Evolutionary conservation across 2,888 invertebrate species (phyloP).

Genomic region (Andricus curvator): DNA sequence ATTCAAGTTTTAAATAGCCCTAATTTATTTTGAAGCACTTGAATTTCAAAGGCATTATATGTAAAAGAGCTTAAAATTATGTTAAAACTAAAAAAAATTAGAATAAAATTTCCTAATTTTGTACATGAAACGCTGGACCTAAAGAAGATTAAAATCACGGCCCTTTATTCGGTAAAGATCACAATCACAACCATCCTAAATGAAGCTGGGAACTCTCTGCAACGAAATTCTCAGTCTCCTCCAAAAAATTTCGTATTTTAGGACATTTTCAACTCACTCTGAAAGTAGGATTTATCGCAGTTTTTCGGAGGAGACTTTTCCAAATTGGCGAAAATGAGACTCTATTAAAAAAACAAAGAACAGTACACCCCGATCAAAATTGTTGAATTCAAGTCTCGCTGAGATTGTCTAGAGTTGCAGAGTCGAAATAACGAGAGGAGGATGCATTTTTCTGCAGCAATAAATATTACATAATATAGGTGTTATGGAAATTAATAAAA

Average conservation of each 20-base stretch:
- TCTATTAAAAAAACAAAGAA: neutral
- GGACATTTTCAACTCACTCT: constrained; percentile 21
- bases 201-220: constrained; percentile 8
- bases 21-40: too few relatives aligned
- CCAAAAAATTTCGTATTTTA: constrained; percentile 9
- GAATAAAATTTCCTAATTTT: neutral
- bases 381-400: neutral
- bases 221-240: constrained; percentile 29
- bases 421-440: neutral
- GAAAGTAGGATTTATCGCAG: constrained; percentile 8
- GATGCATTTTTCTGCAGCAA: constrained; percentile 79
- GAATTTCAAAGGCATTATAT: too few relatives aligned
- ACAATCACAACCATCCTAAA: neutral
- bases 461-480: constrained; percentile 77
- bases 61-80: too few relatives aligned
- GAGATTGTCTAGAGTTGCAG: constrained; percentile 21
- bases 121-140: constrained; percentile 6
- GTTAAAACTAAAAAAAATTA: neutral
- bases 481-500: constrained; percentile 65
- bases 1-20: too few relatives aligned
- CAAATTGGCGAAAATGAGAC: neutral
- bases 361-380: neutral
- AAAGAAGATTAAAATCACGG: neutral
- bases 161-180: neutral
- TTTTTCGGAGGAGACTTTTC: constrained; percentile 7